phyloP scores from a whole-genome alignment of 2,113 vertebrate species.

The Passerina amoena region DNA sequence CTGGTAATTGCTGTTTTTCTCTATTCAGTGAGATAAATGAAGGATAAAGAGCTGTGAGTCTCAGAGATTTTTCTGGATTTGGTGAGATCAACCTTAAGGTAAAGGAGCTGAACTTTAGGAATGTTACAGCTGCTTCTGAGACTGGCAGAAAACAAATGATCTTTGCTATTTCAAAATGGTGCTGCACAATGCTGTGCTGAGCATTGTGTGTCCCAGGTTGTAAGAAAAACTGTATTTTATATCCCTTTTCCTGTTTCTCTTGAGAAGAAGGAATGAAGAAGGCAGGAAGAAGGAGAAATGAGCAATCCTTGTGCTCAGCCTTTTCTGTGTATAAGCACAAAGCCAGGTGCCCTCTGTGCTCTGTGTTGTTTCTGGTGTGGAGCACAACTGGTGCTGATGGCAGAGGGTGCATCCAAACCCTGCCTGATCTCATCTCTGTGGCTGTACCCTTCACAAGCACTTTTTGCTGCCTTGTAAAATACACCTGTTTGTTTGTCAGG shows the following conservation, averaged over 20 bases:
- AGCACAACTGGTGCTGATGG: neutral
- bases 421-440: neutral
- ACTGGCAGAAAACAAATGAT: neutral
- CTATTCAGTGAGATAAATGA: neutral
- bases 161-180: neutral
- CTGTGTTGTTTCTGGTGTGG: neutral
- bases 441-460: neutral
- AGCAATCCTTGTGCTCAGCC: neutral
- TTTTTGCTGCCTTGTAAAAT: neutral
- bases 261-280: neutral
- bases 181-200: neutral
- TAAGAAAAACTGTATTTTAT: neutral
- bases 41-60: neutral
- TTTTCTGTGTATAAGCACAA: neutral
- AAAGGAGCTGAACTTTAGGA: neutral
- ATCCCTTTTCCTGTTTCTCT: neutral
- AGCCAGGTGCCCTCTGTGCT: neutral
- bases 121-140: neutral
- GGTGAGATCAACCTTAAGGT: neutral
- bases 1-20: neutral
- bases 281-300: neutral
- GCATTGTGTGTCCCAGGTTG: rapidly evolving
- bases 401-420: neutral
- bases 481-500: neutral
- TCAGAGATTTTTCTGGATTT: neutral